Conservation (phyloP, 2,888 invertebrate species). For the Ditula angustiorana region DNA sequence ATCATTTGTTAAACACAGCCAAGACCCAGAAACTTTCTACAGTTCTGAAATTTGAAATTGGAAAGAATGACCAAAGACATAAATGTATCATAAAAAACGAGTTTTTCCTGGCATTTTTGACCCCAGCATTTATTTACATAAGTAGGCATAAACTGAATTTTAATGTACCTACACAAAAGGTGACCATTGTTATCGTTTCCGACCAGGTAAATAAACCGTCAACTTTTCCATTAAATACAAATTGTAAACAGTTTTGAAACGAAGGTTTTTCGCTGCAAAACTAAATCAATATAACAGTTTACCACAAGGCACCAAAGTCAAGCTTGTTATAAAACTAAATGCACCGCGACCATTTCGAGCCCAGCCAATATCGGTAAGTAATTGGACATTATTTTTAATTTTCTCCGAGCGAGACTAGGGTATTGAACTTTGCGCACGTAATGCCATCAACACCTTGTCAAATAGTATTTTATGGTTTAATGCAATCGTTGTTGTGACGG, state of each 20-base stretch:
- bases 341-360: slow-evolving; percentile 27
- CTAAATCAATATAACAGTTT: slow-evolving; percentile 26
- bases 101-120: background rate
- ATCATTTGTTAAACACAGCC: background rate
- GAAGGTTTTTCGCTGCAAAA: background rate
- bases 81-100: background rate
- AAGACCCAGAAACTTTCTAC: background rate
- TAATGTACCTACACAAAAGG: background rate
- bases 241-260: background rate
- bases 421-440: slow-evolving; percentile 53
- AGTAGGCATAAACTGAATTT: background rate
- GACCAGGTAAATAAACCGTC: background rate
- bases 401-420: slow-evolving; percentile 45
- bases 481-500: slow-evolving; percentile 46
- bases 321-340: slow-evolving; percentile 20
- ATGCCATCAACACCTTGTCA: slow-evolving; percentile 47
- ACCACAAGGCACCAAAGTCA: slow-evolving; percentile 27
- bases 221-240: background rate
- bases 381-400: slow-evolving; percentile 59
- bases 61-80: background rate
- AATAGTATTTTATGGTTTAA: slow-evolving; percentile 55
- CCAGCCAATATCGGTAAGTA: slow-evolving; percentile 36
- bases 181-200: background rate
- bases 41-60: background rate
- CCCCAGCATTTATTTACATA: background rate